These are phyloP conservation scores for Saturnia japonica DNA, from an alignment of 2,888 invertebrate genomes.

Conservation along the genomic window DNA sequence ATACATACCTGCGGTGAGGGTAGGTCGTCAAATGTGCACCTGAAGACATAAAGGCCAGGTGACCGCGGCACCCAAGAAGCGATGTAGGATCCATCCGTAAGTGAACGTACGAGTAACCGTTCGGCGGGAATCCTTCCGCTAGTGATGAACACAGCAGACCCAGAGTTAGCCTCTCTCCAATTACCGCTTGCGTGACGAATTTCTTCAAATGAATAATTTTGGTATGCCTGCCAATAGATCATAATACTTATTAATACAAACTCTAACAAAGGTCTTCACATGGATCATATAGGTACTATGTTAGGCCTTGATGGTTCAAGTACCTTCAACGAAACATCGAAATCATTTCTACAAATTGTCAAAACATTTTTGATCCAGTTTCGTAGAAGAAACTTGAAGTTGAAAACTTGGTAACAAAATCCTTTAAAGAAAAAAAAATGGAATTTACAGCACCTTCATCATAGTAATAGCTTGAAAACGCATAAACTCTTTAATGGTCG, in stretches of 20 bases:
- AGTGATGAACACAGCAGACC: conserved; percentile 48
- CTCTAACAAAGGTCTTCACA: background rate
- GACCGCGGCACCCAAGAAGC: conserved; percentile 96
- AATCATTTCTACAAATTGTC: background rate
- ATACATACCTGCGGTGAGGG: conserved; percentile 84
- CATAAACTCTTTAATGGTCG: conserved; percentile 94
- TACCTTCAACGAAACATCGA: background rate
- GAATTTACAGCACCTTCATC: conserved; percentile 86
- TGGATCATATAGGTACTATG: too few species aligned
- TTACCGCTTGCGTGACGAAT: conserved; percentile 83
- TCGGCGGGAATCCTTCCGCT: conserved; percentile 81
- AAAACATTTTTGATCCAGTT: background rate
- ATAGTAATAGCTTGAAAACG: conserved; percentile 97
- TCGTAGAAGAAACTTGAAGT: background rate
- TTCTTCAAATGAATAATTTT: conserved; percentile 97
- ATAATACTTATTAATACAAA: conserved; percentile 12
- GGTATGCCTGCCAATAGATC: conserved; percentile 84
- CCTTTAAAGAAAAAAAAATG: background rate
- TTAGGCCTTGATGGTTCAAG: background rate
- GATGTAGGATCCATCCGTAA: conserved; percentile 90
- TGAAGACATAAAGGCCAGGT: conserved; percentile 93
- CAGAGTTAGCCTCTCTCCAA: conserved; percentile 69
- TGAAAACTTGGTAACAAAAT: background rate
- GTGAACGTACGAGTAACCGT: conserved; percentile 89
- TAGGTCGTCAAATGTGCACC: conserved; percentile 93